Percentiles rank a stretch among this genome's conserved stretches.
Evolutionary conservation across 2,113 vertebrate species (phyloP).

Genomic region (Acrocephalus arundinaceus): DNA sequence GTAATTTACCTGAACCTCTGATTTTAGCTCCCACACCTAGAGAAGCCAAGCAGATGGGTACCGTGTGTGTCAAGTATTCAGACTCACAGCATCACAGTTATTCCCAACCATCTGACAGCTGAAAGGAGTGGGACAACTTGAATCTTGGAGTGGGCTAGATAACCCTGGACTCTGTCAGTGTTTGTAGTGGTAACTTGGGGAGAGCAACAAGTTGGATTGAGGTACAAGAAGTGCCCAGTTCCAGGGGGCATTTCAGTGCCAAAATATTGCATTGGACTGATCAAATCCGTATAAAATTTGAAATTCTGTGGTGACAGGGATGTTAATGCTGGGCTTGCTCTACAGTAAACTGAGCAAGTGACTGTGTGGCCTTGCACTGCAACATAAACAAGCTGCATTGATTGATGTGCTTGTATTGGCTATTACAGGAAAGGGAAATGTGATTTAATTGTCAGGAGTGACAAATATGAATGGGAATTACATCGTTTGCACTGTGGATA

Average conservation of each 20-base stretch:
- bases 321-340: neutral
- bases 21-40: neutral
- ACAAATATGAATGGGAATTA: neutral
- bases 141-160: neutral
- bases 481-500: neutral
- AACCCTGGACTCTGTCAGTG: neutral
- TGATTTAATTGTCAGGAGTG: neutral
- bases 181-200: neutral
- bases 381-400: neutral
- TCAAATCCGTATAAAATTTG: neutral
- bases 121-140: neutral
- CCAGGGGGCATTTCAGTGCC: neutral
- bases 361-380: neutral
- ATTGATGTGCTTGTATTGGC: neutral
- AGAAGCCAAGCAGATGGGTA: neutral
- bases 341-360: neutral
- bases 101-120: neutral
- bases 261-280: neutral
- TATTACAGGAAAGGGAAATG: neutral
- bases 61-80: rapidly evolving
- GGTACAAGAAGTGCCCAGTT: neutral
- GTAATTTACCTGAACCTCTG: neutral
- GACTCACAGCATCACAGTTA: neutral
- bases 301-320: neutral
- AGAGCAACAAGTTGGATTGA: neutral